These are phyloP conservation scores for Itoplectis maculator DNA, from an alignment of 2,888 invertebrate genomes.

Conservation along the genomic window DNA sequence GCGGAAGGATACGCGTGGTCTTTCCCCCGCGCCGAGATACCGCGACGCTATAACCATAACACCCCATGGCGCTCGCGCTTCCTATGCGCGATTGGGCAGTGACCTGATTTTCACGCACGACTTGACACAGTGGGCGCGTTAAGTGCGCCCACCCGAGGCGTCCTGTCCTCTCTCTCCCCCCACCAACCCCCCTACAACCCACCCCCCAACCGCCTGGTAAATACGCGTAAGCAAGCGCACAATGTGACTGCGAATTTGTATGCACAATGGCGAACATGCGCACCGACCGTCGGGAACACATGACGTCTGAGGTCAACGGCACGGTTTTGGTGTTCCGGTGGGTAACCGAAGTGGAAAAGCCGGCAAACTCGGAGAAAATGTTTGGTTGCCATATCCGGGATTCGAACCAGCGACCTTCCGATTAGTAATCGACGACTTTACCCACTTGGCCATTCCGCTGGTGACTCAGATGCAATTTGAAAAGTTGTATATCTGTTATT, in stretches of 20 bases:
- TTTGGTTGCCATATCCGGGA: no score
- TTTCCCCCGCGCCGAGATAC: slow-evolving; percentile 34
- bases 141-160: slow-evolving; percentile 37
- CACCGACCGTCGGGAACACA: neutral
- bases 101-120: slow-evolving; percentile 78
- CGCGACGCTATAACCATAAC: slow-evolving; percentile 48
- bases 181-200: no score
- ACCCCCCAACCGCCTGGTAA: slow-evolving; percentile 42
- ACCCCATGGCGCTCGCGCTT: slow-evolving; percentile 38
- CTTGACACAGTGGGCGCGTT: slow-evolving; percentile 63
- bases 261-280: neutral
- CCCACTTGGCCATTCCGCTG: no score
- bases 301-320: neutral
- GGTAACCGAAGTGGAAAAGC: no score
- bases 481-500: no score
- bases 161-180: no score
- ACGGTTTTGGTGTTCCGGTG: no score
- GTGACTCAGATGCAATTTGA: no score
- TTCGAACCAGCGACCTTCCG: no score
- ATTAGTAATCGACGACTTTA: no score
- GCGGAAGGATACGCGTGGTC: slow-evolving; percentile 54
- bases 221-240: slow-evolving; percentile 44
- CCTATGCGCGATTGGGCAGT: slow-evolving; percentile 76
- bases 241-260: slow-evolving; percentile 47
- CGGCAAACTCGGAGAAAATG: no score